Percentiles rank a stretch among this genome's conserved stretches.
phyloP scores from a whole-genome alignment of 2,113 vertebrate species.

The Chlamydotis undulata region DNA sequence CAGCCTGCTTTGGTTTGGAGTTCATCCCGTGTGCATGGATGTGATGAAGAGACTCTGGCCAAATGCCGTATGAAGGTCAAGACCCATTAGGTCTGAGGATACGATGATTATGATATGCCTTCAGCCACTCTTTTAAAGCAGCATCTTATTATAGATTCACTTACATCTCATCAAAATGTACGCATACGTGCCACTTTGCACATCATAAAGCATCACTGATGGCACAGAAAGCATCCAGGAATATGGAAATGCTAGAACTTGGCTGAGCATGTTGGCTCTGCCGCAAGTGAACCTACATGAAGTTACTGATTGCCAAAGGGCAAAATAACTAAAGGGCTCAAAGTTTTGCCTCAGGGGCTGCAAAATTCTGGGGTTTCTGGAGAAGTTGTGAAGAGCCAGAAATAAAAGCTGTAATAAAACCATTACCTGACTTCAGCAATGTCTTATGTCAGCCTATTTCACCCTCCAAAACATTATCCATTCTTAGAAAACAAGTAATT shows the following conservation, averaged over 20 bases:
- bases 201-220: background rate
- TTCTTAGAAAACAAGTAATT: background rate
- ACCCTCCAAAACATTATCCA: background rate
- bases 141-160: background rate
- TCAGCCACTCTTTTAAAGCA: background rate
- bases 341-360: background rate
- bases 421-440: background rate
- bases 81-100: background rate
- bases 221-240: background rate
- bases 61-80: background rate
- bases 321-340: background rate
- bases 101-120: background rate
- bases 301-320: background rate
- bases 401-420: background rate
- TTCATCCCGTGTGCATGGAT: background rate
- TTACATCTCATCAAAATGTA: rapidly evolving
- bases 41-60: background rate
- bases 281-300: background rate
- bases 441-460: background rate
- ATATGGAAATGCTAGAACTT: rapidly evolving
- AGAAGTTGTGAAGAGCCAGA: background rate
- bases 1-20: background rate
- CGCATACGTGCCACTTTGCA: background rate
- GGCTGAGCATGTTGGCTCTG: background rate
- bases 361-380: background rate